A percentile compares a stretch with the other conserved stretches of the same genome.
Evolutionary conservation across 1,140 invertebrate species (phyloP).

Genomic region (Drosophila ercepeae): DNA sequence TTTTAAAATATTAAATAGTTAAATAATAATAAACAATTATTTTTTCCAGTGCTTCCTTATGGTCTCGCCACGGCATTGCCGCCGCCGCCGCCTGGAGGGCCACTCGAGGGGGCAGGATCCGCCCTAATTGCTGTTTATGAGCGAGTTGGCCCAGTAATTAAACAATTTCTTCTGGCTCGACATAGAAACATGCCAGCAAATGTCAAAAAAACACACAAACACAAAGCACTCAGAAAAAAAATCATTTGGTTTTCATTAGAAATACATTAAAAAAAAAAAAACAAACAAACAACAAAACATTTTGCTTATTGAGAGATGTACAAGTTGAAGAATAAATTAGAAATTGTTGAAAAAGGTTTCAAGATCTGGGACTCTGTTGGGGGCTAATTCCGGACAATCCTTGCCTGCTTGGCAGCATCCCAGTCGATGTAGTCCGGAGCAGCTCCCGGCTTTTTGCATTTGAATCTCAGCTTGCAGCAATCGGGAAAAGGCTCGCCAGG

Average conservation of each 20-base stretch:
- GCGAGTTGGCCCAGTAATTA: constrained; percentile 73
- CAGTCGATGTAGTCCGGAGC: constrained; percentile 69
- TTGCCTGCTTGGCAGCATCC: constrained; percentile 43
- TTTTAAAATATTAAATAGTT: too few species aligned
- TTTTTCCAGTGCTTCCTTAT: neutral
- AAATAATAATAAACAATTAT: neutral
- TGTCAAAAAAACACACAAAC: neutral
- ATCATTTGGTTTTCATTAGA: constrained; percentile 1
- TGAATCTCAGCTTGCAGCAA: constrained; percentile 74
- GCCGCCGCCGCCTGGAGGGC: constrained; percentile 38
- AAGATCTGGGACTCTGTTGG: constrained; percentile 7
- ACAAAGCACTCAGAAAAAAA: constrained; percentile 1
- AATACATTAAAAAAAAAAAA: constrained; percentile 13
- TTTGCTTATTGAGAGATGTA: constrained; percentile 36
- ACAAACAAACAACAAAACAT: constrained; percentile 22
- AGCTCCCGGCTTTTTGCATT: constrained; percentile 67
- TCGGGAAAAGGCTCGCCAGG: constrained; percentile 72
- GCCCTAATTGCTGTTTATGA: constrained; percentile 78
- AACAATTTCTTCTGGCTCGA: constrained; percentile 53
- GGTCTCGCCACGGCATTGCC: constrained; percentile 11
- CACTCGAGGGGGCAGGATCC: constrained; percentile 32
- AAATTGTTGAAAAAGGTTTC: constrained; percentile 3
- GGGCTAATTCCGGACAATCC: constrained; percentile 1
- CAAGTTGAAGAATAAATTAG: constrained; percentile 43
- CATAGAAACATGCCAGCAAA: neutral